Percentiles rank a stretch among this genome's conserved stretches.
Conservation (phyloP, 1,140 invertebrate species). For the Ganaspis sp. region DNA sequence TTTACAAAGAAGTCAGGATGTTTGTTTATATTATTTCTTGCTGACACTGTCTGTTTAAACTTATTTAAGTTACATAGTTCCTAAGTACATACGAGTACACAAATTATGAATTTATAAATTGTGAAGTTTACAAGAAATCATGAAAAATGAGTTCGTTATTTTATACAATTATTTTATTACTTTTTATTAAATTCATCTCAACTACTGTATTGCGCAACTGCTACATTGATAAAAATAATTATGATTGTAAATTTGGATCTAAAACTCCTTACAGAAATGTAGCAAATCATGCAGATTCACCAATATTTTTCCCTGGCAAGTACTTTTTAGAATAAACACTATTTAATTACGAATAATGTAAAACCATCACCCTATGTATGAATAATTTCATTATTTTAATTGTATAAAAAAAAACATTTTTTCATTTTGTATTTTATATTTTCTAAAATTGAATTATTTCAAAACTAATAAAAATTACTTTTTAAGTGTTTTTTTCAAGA, state of each 20-base stretch:
- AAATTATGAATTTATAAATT: too few species aligned
- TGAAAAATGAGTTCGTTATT: background rate
- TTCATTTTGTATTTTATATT: background rate
- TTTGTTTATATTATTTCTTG: too few species aligned
- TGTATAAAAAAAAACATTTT: too few species aligned
- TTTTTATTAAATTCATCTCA: background rate
- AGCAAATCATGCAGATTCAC: constrained; percentile 77
- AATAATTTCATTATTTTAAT: too few species aligned
- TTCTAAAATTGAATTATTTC: constrained; percentile 38
- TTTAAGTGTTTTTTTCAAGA: too few species aligned
- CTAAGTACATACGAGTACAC: too few species aligned
- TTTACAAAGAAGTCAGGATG: too few species aligned
- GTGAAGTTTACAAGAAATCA: background rate
- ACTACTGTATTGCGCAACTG: constrained; percentile 40
- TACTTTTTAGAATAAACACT: constrained; percentile 25
- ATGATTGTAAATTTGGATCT: constrained; percentile 72
- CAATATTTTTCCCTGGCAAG: constrained; percentile 77
- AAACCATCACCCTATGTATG: too few species aligned
- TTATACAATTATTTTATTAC: background rate
- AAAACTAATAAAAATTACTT: constrained; percentile 22
- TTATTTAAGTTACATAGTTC: too few species aligned
- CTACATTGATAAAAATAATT: constrained; percentile 48
- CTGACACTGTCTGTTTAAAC: too few species aligned
- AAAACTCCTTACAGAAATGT: constrained; percentile 81
- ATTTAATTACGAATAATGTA: background rate